Evolutionary conservation across 2,888 invertebrate species (phyloP).

Genomic region (Aquatica leii): DNA sequence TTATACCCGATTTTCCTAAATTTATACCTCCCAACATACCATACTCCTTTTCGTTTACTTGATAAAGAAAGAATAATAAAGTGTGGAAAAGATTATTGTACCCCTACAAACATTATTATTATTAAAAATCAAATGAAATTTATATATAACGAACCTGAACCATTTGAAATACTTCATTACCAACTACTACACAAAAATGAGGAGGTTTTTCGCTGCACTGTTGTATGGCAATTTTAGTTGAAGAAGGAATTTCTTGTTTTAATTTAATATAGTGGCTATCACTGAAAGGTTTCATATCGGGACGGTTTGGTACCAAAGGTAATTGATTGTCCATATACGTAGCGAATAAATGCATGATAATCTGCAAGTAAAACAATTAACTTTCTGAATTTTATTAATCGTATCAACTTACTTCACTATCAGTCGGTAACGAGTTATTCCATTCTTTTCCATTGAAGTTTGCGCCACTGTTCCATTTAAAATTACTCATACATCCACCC

Average conservation of each 20-base stretch:
- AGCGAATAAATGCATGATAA: conserved; percentile 85
- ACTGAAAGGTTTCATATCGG: conserved; percentile 72
- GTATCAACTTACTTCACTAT: conserved; percentile 72
- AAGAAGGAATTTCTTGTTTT: conserved; percentile 60
- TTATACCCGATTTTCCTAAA: conserved; percentile 81
- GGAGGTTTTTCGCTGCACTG: conserved; percentile 73
- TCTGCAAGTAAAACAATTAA: conserved; percentile 60
- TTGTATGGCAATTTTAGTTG: conserved; percentile 67
- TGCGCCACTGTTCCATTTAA: conserved; percentile 87
- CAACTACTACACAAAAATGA: conserved; percentile 73
- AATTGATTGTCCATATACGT: conserved; percentile 87
- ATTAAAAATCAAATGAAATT: not conserved
- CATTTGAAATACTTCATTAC: conserved; percentile 72
- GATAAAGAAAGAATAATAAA: conserved; percentile 81
- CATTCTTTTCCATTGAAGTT: conserved; percentile 76
- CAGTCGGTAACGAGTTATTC: conserved; percentile 86
- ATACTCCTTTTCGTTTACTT: conserved; percentile 75
- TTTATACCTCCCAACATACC: conserved; percentile 81
- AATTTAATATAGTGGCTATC: conserved; percentile 62
- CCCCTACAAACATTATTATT: conserved; percentile 65
- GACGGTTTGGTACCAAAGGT: conserved; percentile 70
- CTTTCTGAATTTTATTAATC: not conserved
- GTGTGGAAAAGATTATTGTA: conserved; percentile 90
- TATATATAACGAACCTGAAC: conserved; percentile 64
- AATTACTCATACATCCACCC: conserved; percentile 89